phyloP scores from a whole-genome alignment of 2,113 vertebrate genomes.

The Melanocharis versteri region DNA sequence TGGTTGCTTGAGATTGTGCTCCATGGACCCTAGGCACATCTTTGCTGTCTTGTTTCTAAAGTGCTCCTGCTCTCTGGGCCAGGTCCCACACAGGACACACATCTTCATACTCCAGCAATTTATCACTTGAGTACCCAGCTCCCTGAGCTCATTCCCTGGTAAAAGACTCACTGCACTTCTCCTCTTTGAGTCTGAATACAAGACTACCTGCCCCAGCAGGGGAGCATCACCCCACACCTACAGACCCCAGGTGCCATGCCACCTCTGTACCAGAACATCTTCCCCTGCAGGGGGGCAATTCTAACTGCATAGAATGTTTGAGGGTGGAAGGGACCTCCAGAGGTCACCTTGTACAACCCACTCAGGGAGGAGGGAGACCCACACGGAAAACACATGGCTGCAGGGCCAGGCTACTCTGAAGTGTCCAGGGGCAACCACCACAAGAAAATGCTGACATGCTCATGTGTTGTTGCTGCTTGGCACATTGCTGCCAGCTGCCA shows the following conservation, averaged over 20 bases:
- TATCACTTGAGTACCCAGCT: not conserved
- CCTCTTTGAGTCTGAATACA: not conserved
- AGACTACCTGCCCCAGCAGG: not conserved
- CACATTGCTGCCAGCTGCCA: not conserved
- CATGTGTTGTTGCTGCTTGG: not conserved
- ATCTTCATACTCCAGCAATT: not conserved
- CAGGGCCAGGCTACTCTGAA: not conserved
- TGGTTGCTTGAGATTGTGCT: not conserved
- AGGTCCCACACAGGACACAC: not conserved
- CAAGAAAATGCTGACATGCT: not conserved
- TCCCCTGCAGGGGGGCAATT: not conserved
- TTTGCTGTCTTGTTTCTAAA: not conserved
- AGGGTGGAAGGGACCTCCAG: not conserved
- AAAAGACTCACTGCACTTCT: not conserved
- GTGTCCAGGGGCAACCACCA: not conserved
- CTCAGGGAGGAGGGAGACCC: not conserved
- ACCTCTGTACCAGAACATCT: rapidly evolving
- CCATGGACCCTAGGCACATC: not conserved
- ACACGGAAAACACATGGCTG: not conserved
- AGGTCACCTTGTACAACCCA: not conserved
- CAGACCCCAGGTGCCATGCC: not conserved
- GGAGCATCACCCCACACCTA: not conserved
- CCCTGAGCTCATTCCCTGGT: not conserved
- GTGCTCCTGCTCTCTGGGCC: not conserved
- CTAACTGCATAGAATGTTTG: not conserved